Evolutionary conservation across 2,888 invertebrate species (phyloP), one percentile per base, ranked within the genome.

Genomic region (Quadriops clusia): DNA sequence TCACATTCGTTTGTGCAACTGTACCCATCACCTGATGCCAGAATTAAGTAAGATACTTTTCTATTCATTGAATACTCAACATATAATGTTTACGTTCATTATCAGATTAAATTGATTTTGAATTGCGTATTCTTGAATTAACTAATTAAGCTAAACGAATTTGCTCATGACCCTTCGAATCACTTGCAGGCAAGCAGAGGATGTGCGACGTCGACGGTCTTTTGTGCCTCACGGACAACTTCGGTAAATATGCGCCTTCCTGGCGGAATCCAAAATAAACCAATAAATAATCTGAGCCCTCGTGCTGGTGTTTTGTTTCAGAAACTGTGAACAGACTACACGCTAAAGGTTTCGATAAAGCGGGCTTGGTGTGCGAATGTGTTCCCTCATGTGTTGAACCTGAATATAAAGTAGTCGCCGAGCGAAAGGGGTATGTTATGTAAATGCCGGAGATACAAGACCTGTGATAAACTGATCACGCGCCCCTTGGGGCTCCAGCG

Each of bases 1-100:
- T 2, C 73, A 74, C 40, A 44, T 63, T 1, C 50, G 56, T 4
- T 45, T 61, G 5, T 76, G 76, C 44, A 73, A 74, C 43, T 76
- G 76, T 45, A 70, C 73, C 1, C 72, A 74, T 49, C 73, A 74
- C 47, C 64, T 70, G 28, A 68, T 73, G 64, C 69, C 74, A 2
- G 56, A 55, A 36, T 58, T 69, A 30, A 64, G 74, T 72, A 55
- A 53, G 54, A 33, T 18, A 9, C 13, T 17, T 13, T 7, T 6
- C n/a, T 26, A 5, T n/a, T n/a, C 23, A 6, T 5, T 27, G 18
- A 32, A 32, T 16, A n/a, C 5, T 18, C n/a, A 13, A n/a, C 9
- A 23, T 9, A 12, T 3, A 13, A 24, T 13, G n/a, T 8, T n/a
- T 23, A 6, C 4, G 8, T 18, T 7, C 18, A 8, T 18, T 18